phyloP scores from a whole-genome alignment of 2,113 vertebrate species.

The Neolamprologus sp. region DNA sequence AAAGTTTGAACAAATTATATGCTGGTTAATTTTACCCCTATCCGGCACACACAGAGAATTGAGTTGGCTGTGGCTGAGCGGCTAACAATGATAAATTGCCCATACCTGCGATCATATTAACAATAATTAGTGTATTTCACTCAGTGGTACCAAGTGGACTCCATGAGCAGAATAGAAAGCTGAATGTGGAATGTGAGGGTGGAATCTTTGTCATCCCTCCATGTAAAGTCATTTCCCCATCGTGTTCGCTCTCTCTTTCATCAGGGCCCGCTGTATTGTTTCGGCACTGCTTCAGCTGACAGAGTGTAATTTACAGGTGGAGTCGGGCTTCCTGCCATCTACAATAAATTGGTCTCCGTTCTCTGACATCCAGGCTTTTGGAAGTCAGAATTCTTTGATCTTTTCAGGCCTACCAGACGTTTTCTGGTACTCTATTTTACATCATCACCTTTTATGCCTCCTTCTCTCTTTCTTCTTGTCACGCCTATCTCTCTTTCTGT shows the following conservation, averaged over 20 bases:
- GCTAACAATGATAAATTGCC: constrained; percentile 42
- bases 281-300: constrained; percentile 26
- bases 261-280: constrained; percentile 33
- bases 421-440: constrained; percentile 36
- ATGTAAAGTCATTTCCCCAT: constrained; percentile 24
- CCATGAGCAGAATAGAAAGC: constrained; percentile 1
- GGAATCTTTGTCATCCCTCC: background rate
- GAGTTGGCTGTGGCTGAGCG: constrained; percentile 14
- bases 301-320: constrained; percentile 61
- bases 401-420: constrained; percentile 37
- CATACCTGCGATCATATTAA: constrained; percentile 44
- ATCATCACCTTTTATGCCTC: constrained; percentile 19
- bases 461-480: background rate
- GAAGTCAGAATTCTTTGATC: constrained; percentile 65
- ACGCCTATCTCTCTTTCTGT: constrained; percentile 6
- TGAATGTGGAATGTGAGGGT: background rate
- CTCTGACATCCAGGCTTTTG: constrained; percentile 60
- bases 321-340: constrained; percentile 51
- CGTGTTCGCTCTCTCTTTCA: constrained; percentile 43
- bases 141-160: background rate
- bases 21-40: constrained; percentile 19
- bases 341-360: constrained; percentile 63
- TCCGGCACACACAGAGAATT: background rate
- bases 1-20: constrained; percentile 50
- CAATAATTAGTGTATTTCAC: constrained; percentile 32